A percentile compares a stretch with the other conserved stretches of the same genome.
Conservation (phyloP, 1,140 invertebrate genomes). For the Coelopa frigida region DNA sequence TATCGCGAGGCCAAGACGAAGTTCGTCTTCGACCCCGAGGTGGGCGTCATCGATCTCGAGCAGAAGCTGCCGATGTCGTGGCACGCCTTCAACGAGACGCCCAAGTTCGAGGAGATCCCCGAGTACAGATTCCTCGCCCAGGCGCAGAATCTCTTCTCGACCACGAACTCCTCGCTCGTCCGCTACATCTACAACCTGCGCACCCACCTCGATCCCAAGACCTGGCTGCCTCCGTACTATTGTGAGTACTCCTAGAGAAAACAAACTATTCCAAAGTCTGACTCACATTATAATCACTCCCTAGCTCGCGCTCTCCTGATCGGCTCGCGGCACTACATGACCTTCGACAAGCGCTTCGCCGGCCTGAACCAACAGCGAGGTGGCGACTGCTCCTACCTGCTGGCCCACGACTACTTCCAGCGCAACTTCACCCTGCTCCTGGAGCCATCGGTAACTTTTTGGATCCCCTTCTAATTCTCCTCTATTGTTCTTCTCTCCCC, state of each 20-base stretch:
- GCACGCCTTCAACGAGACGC: slow-evolving; percentile 82
- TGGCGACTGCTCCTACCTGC: slow-evolving; percentile 54
- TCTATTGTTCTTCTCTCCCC: neutral
- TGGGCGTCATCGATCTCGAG: slow-evolving; percentile 71
- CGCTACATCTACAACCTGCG: slow-evolving; percentile 63
- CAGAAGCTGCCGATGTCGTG: slow-evolving; percentile 83
- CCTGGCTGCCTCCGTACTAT: slow-evolving; percentile 72
- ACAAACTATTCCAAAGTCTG: neutral
- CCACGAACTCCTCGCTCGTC: slow-evolving; percentile 62
- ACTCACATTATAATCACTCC: neutral
- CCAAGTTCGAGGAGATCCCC: slow-evolving; percentile 69
- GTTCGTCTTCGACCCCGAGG: slow-evolving; percentile 75
- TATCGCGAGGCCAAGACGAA: slow-evolving; percentile 75
- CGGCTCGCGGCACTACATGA: slow-evolving; percentile 63
- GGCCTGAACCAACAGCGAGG: slow-evolving; percentile 22
- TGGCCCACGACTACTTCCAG: slow-evolving; percentile 74
- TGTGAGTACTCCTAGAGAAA: slow-evolving; percentile 54
- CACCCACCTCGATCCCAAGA: slow-evolving; percentile 61
- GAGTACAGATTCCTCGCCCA: slow-evolving; percentile 64
- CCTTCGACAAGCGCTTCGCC: slow-evolving; percentile 58
- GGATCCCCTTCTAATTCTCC: neutral
- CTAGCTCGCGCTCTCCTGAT: slow-evolving; percentile 61
- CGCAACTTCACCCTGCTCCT: slow-evolving; percentile 69
- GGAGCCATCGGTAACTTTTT: slow-evolving; percentile 44
- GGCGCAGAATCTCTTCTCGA: slow-evolving; percentile 57